Evolutionary conservation across 2,797 vertebrate species (phyloP), one percentile per base, ranked within the genome.

Genomic region (Odontamblyopus rebecca): DNA sequence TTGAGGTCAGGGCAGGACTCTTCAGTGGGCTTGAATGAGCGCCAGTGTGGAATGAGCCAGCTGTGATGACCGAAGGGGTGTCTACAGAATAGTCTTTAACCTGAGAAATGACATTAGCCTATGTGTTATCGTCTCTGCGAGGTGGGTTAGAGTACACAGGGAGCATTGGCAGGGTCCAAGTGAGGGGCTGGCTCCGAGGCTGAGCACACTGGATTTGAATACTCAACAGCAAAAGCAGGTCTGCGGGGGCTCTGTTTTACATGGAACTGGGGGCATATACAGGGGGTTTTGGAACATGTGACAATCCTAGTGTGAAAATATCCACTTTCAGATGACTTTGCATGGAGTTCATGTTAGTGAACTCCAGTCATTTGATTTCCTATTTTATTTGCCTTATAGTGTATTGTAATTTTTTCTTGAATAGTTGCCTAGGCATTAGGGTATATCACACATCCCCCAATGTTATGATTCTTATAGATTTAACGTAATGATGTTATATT

Each of bases 101-200:
- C 15, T 51, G 48, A 67, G 48, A 30, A 30, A 67, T 67, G 26
- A 53, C 64, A 66, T 66, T 18, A 50, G 44, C 64, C 51, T 51
- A 12, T 9, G 44, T n/a, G 48, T 67, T 50, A 67, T 53, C 27
- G 18, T 67, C 64, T 67, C 19, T 53, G 44, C 44, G 64, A 66
- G 51, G 48, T 29, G 48, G 27, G 50, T 29, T 67, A 53, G 29
- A 44, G 15, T 23, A 27, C 63, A 53, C 6, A 9, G 27, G 44
- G 3, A 53, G 48, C 48, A 18, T n/a, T n/a, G 18, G 65, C 27
- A 12, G 11, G 9, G 48, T 11, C 27, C 13, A 5, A 18, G 50
- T 13, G 44, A 27, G 5, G 38, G n/a, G 16, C 48, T 67, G 64
- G 64, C 62, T 44, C n/a, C n/a, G 2, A 48, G 62, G 62, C 38